Evolutionary conservation across 2,888 invertebrate species (phyloP).

Genomic region (Aspidiotus rigidus): DNA sequence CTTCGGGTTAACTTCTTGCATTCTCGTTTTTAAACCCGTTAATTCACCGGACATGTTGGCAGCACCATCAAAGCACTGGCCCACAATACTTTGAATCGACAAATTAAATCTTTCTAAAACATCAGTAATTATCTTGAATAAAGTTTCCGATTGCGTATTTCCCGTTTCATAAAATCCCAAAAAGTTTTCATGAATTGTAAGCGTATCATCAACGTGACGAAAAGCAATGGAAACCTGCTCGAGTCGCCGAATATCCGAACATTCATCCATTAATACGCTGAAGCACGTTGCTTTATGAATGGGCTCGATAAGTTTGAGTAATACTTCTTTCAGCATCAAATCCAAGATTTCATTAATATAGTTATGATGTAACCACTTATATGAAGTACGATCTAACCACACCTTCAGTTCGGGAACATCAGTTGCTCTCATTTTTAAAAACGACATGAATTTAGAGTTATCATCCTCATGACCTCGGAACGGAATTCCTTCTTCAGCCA

Average conservation of each 20-base stretch:
- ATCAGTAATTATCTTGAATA: slow-evolving; percentile 1
- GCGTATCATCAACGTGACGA: neutral
- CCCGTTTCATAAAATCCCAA: neutral
- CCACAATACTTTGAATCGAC: neutral
- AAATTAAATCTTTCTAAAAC: slow-evolving; percentile 2
- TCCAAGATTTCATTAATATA: slow-evolving; percentile 18
- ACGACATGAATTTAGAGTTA: slow-evolving; percentile 11
- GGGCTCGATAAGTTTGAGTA: slow-evolving; percentile 10
- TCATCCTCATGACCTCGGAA: slow-evolving; percentile 10
- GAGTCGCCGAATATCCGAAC: slow-evolving; percentile 1
- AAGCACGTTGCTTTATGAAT: neutral
- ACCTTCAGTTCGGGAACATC: slow-evolving; percentile 18
- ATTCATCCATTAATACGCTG: slow-evolving; percentile 1
- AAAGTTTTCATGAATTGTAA: slow-evolving; percentile 2
- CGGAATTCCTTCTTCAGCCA: slow-evolving; percentile 8
- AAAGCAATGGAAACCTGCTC: neutral
- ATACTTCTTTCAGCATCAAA: slow-evolving; percentile 6
- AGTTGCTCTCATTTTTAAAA: slow-evolving; percentile 6
- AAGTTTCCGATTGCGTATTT: slow-evolving; percentile 1
- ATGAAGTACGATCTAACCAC: slow-evolving; percentile 15
- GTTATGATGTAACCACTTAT: slow-evolving; percentile 22
- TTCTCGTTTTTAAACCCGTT: neutral
- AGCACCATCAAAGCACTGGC: slow-evolving; percentile 1
- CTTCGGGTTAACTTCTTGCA: neutral
- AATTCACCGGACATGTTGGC: slow-evolving; percentile 2